Conservation (phyloP, 2,797 vertebrate species). For the Platalea minor region DNA sequence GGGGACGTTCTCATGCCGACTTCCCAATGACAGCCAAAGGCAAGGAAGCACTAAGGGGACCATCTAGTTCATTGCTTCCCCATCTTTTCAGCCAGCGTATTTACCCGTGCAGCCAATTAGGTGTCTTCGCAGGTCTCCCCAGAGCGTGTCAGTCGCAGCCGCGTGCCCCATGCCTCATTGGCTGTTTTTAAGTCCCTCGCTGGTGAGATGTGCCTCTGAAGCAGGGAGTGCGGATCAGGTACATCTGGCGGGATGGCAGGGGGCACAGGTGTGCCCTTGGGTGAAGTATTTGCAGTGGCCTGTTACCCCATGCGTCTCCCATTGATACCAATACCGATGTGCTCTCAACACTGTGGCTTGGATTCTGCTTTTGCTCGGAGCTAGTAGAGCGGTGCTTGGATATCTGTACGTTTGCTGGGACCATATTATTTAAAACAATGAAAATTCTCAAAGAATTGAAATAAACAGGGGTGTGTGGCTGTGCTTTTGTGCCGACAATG, state of each 20-base stretch:
- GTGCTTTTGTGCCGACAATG: neutral
- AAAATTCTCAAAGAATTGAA: neutral
- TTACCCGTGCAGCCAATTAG: neutral
- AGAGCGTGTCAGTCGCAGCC: accelerated
- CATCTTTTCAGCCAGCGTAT: accelerated
- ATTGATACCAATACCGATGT: accelerated
- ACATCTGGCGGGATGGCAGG: neutral
- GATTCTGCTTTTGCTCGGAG: neutral
- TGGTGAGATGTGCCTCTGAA: neutral
- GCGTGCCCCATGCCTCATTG: neutral
- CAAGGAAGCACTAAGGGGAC: neutral
- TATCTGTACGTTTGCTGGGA: neutral
- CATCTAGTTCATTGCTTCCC: neutral
- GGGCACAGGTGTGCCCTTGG: neutral
- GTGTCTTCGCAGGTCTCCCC: neutral
- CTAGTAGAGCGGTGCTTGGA: neutral
- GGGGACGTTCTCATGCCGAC: accelerated
- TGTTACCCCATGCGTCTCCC: accelerated
- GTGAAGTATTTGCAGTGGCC: neutral
- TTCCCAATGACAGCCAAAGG: neutral
- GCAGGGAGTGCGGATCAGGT: neutral
- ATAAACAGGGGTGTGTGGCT: neutral
- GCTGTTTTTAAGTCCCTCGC: neutral
- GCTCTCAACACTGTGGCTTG: neutral
- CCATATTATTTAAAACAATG: neutral